phyloP scores from a whole-genome alignment of 2,113 vertebrate genomes.

The Megatriorchis doriae region DNA sequence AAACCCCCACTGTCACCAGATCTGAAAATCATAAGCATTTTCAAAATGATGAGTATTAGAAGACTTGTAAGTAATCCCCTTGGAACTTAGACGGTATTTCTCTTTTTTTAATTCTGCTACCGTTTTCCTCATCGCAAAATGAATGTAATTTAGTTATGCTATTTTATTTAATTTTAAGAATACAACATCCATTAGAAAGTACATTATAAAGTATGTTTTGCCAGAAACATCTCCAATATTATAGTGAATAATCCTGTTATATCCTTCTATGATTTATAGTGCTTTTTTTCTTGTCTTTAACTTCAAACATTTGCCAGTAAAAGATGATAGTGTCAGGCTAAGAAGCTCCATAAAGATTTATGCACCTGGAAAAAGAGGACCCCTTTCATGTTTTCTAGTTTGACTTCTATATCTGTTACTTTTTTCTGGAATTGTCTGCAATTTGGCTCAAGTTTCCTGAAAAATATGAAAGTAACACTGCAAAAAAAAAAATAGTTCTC shows the following conservation, averaged over 20 bases:
- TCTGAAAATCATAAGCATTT: neutral
- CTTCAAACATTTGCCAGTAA: neutral
- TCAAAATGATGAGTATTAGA: neutral
- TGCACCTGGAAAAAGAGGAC: neutral
- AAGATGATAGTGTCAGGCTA: neutral
- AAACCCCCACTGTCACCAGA: neutral
- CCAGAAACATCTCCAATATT: slow-evolving; percentile 8
- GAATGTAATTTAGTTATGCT: neutral
- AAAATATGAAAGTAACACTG: neutral
- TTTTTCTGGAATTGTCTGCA: neutral
- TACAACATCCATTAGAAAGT: neutral
- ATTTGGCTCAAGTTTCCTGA: neutral
- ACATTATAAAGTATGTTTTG: neutral
- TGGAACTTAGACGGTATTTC: neutral
- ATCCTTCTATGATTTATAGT: neutral
- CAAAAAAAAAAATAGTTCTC: neutral
- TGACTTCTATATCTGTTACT: neutral
- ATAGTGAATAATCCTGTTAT: slow-evolving; percentile 7
- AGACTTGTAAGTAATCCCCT: neutral
- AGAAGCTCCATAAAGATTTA: neutral
- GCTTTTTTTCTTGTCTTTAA: neutral
- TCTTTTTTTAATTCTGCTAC: neutral
- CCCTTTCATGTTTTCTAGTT: neutral
- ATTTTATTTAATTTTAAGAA: slow-evolving; percentile 32
- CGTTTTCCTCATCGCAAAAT: neutral